Conservation (phyloP, 1,140 invertebrate species). For the Bombus huntii region DNA sequence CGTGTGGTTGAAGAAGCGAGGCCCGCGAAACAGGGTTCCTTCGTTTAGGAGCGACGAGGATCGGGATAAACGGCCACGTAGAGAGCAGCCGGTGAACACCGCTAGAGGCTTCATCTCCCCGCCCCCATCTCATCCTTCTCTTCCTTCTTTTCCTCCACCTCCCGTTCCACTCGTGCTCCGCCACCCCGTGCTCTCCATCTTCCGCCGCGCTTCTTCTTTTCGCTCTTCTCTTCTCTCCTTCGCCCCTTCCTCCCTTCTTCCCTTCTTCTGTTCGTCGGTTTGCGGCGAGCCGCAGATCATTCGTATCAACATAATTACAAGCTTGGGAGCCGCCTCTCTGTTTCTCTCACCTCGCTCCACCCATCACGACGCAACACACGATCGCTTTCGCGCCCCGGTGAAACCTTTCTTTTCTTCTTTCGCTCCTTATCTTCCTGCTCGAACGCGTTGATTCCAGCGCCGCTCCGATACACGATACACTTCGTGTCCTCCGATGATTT, state of each 20-base stretch:
- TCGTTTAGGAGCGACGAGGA: slow-evolving; percentile 21
- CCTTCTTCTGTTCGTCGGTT: slow-evolving; percentile 60
- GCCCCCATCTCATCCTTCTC: slow-evolving; percentile 5
- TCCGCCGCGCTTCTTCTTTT: neutral
- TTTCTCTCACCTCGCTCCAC: slow-evolving; percentile 83
- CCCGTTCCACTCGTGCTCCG: neutral
- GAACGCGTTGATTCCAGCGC: too few relatives aligned
- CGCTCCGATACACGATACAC: slow-evolving; percentile 38
- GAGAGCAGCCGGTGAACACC: slow-evolving; percentile 76
- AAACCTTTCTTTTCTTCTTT: slow-evolving; percentile 50
- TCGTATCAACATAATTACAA: slow-evolving; percentile 83
- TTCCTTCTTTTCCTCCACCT: slow-evolving; percentile 34
- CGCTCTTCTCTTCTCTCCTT: slow-evolving; percentile 16
- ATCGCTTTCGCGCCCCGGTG: slow-evolving; percentile 72
- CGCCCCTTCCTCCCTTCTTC: slow-evolving; percentile 21
- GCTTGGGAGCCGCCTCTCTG: slow-evolving; percentile 82
- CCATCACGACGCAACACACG: slow-evolving; percentile 81
- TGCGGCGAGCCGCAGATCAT: slow-evolving; percentile 82
- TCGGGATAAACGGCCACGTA: slow-evolving; percentile 37
- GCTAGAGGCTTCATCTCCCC: slow-evolving; percentile 73
- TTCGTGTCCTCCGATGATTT: slow-evolving; percentile 39
- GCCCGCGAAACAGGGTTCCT: slow-evolving; percentile 16
- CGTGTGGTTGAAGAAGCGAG: slow-evolving; percentile 3
- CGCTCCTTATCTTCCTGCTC: slow-evolving; percentile 16
- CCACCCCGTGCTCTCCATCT: too few relatives aligned